Evolutionary conservation across 2,797 vertebrate genomes (phyloP).

Genomic region (Oreochromis grahami): DNA sequence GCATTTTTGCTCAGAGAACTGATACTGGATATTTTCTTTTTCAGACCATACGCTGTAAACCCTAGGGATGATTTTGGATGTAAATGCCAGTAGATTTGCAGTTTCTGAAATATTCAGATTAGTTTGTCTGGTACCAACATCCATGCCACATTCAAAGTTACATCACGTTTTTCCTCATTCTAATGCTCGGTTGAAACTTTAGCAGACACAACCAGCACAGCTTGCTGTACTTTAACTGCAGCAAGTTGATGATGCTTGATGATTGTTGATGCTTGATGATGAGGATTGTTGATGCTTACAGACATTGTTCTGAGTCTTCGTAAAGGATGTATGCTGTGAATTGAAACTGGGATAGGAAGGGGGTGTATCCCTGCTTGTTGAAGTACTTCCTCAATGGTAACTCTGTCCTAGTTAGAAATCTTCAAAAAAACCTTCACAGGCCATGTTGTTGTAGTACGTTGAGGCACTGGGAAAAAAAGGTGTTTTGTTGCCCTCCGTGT

Average conservation of each 20-base stretch:
- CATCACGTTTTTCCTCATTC: fast-evolving
- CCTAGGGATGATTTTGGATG: background rate
- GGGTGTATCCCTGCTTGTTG: background rate
- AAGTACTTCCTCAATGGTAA: background rate
- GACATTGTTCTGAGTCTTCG: background rate
- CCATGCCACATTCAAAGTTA: background rate
- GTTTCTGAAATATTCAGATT: background rate
- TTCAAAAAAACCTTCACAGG: background rate
- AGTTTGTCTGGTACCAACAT: background rate
- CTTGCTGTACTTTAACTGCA: background rate
- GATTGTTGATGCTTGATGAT: background rate
- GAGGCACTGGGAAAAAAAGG: background rate
- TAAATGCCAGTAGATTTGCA: background rate
- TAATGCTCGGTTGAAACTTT: background rate
- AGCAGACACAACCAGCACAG: background rate
- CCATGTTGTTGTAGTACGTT: background rate
- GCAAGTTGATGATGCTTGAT: background rate
- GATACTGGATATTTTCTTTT: background rate
- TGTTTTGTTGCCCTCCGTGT: background rate
- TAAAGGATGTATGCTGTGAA: background rate
- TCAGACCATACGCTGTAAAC: background rate
- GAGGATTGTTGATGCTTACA: background rate
- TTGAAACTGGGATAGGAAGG: background rate
- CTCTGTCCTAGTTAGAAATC: background rate
- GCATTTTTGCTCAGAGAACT: background rate